These are phyloP conservation scores for Caretta caretta DNA, from an alignment of 2,113 vertebrate species.

Conservation along the genomic window DNA sequence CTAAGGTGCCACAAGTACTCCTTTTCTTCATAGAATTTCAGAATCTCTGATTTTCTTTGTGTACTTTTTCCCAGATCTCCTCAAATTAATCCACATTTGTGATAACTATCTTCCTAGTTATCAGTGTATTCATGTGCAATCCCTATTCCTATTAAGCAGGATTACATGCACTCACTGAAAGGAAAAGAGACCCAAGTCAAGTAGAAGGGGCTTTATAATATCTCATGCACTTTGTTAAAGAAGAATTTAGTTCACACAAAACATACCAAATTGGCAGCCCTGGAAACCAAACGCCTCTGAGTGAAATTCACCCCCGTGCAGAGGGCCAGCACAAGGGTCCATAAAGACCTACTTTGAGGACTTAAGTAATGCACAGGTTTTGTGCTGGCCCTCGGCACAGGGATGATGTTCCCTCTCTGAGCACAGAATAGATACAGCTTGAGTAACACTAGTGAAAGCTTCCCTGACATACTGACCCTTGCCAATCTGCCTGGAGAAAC, in stretches of 20 bases:
- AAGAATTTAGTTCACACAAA: neutral
- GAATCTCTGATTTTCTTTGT: neutral
- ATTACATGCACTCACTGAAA: neutral
- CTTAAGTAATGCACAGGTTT: neutral
- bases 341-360: neutral
- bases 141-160: neutral
- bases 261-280: neutral
- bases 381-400: neutral
- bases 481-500: neutral
- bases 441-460: neutral
- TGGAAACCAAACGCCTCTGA: neutral
- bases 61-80: neutral
- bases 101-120: neutral
- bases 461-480: neutral
- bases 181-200: neutral
- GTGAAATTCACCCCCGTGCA: neutral
- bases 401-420: neutral
- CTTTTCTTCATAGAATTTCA: neutral
- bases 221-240: neutral
- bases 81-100: neutral
- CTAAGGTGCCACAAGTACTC: no score
- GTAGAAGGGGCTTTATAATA: neutral
- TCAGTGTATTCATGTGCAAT: neutral
- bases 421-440: neutral
- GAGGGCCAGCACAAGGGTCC: neutral